phyloP scores from a whole-genome alignment of 1,140 invertebrate species.

The Drosophila eugracilis region DNA sequence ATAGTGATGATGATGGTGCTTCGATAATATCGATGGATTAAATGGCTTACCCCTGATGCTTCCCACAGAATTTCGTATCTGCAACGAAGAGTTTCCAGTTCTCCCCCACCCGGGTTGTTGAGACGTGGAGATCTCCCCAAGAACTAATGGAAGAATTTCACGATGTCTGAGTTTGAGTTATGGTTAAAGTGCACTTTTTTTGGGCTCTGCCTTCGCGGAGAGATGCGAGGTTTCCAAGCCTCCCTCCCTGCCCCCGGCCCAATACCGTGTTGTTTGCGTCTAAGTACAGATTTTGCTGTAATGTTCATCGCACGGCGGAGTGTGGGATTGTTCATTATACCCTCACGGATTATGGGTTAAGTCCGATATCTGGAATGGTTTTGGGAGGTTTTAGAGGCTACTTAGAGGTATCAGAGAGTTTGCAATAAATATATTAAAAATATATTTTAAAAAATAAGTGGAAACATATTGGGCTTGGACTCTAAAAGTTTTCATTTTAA shows the following conservation, averaged over 20 bases:
- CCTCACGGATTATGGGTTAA: slow-evolving; percentile 8
- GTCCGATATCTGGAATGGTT: not conserved
- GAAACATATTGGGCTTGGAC: too few species aligned
- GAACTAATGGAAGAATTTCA: slow-evolving; percentile 73
- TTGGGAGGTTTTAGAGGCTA: not conserved
- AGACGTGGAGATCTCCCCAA: slow-evolving; percentile 3
- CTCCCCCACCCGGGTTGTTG: too few species aligned
- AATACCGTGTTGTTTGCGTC: slow-evolving; percentile 50
- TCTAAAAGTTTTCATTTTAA: too few species aligned
- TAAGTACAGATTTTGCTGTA: slow-evolving; percentile 83
- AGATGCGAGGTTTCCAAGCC: too few species aligned
- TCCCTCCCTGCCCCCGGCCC: not conserved
- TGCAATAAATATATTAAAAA: not conserved
- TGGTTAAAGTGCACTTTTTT: slow-evolving; percentile 82
- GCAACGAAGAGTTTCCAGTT: slow-evolving; percentile 49
- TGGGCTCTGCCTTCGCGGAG: slow-evolving; percentile 24
- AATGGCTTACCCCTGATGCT: slow-evolving; percentile 3
- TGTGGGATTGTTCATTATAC: slow-evolving; percentile 52
- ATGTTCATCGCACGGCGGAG: slow-evolving; percentile 45
- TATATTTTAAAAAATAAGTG: not conserved
- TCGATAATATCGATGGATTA: slow-evolving; percentile 43
- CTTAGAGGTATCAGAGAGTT: not conserved
- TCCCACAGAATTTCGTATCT: slow-evolving; percentile 62
- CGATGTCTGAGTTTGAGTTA: slow-evolving; percentile 75
- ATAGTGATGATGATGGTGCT: slow-evolving; percentile 30